A percentile compares a stretch with the other conserved stretches of the same genome.
Conservation (phyloP, 1,140 invertebrate species). For the Drosophila lacteicornis region DNA sequence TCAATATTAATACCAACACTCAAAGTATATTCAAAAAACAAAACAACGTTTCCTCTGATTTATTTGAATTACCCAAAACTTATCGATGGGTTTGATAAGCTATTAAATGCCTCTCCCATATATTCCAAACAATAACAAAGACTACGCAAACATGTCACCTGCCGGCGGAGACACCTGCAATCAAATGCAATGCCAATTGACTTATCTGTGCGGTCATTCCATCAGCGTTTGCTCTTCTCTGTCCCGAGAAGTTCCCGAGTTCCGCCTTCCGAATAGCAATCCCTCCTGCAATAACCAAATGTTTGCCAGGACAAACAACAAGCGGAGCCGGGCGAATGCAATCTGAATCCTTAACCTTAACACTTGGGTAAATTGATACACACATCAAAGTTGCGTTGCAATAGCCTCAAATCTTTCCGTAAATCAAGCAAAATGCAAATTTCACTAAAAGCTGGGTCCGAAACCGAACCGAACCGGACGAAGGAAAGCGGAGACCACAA, state of each 20-base stretch:
- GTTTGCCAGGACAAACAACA: conserved; percentile 73
- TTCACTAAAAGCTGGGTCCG: conserved; percentile 62
- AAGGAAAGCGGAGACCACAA: conserved; percentile 58
- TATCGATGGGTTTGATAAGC: not conserved
- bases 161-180: conserved; percentile 48
- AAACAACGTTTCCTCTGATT: too few species aligned
- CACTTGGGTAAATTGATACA: conserved; percentile 79
- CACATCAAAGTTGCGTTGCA: conserved; percentile 80
- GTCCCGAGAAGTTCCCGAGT: conserved; percentile 17
- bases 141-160: not conserved
- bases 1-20: too few species aligned
- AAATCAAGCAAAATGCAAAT: conserved; percentile 82
- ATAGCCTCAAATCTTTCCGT: conserved; percentile 81
- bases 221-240: conserved; percentile 36
- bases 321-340: conserved; percentile 36
- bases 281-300: conserved; percentile 67
- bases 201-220: conserved; percentile 73
- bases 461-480: conserved; percentile 14
- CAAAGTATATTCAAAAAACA: too few species aligned
- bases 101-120: not conserved
- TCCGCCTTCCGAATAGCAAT: conserved; percentile 18
- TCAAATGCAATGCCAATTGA: conserved; percentile 72
- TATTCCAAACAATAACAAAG: not conserved
- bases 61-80: too few species aligned
- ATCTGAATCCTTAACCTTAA: conserved; percentile 57